Evolutionary conservation across 2,797 vertebrate genomes (phyloP).

Genomic region (Gorsachius magnificus): DNA sequence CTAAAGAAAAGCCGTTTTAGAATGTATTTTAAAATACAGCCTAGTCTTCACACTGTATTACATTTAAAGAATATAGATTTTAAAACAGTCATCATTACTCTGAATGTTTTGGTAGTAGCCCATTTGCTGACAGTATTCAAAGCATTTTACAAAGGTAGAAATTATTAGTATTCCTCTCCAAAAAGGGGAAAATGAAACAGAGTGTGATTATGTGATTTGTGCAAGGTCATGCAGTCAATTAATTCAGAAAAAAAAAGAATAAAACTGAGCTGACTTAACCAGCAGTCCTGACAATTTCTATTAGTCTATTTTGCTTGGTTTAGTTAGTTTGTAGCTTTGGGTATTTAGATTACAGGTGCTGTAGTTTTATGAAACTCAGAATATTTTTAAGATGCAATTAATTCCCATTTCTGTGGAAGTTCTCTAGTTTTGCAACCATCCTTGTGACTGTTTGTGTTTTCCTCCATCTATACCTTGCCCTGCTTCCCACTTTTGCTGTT

Average conservation of each 20-base stretch:
- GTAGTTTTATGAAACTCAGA: background rate
- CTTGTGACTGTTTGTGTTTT: background rate
- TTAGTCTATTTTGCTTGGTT: background rate
- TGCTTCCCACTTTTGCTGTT: background rate
- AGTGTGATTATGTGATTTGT: background rate
- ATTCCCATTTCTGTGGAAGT: background rate
- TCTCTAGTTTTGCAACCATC: background rate
- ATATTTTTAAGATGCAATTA: background rate
- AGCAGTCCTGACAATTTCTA: background rate
- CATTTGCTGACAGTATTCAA: slow-evolving; percentile 18
- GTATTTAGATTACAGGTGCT: background rate
- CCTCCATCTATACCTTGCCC: background rate
- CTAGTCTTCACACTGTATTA: background rate
- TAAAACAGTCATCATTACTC: background rate
- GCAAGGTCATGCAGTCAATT: background rate
- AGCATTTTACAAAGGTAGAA: slow-evolving; percentile 15
- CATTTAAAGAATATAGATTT: slow-evolving; percentile 15
- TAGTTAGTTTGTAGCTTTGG: background rate
- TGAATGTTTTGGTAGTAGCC: slow-evolving; percentile 17
- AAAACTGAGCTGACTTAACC: background rate
- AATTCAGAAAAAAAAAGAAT: background rate
- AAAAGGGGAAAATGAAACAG: background rate
- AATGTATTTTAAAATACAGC: slow-evolving; percentile 13
- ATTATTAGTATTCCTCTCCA: background rate
- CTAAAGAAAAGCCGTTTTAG: slow-evolving; percentile 26